Conservation (phyloP, 2,888 invertebrate species). For the Prionchulus punctatus region DNA sequence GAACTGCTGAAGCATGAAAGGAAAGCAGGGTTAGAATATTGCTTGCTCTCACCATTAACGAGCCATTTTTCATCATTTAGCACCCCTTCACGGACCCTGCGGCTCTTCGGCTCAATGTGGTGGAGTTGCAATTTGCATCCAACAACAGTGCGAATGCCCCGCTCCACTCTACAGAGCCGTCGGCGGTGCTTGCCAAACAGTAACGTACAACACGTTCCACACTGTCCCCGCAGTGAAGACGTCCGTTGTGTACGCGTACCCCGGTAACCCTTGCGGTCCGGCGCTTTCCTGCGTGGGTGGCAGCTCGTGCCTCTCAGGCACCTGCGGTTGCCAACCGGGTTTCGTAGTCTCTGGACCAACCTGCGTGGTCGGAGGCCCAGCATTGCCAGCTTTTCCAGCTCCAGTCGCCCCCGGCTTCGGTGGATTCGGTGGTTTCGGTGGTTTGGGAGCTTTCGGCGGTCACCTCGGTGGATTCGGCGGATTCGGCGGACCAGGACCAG, state of each 20-base stretch:
- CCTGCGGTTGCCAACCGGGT: background rate
- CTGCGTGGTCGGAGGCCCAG: background rate
- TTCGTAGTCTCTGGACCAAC: background rate
- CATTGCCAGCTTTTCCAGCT: too few species aligned
- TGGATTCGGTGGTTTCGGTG: too few species aligned
- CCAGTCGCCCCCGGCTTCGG: too few species aligned
- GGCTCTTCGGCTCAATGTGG: background rate
- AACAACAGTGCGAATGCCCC: background rate
- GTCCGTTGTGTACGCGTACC: background rate
- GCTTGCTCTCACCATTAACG: too few species aligned
- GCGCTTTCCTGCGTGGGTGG: background rate
- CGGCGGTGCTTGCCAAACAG: background rate
- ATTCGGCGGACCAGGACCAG: background rate
- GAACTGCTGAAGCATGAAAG: too few species aligned
- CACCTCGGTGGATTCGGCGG: too few species aligned
- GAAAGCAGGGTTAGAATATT: too few species aligned
- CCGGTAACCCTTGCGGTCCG: background rate
- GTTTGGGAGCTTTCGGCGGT: too few species aligned
- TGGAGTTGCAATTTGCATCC: conserved; percentile 37
- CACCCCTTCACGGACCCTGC: background rate
- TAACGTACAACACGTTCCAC: background rate
- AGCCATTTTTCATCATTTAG: too few species aligned
- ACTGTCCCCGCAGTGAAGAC: background rate
- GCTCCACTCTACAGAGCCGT: conserved; percentile 4
- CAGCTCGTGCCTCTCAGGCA: background rate